A percentile compares a stretch with the other conserved stretches of the same genome.
Conservation (phyloP, 2,113 vertebrate genomes). For the Phaethon lepturus region DNA sequence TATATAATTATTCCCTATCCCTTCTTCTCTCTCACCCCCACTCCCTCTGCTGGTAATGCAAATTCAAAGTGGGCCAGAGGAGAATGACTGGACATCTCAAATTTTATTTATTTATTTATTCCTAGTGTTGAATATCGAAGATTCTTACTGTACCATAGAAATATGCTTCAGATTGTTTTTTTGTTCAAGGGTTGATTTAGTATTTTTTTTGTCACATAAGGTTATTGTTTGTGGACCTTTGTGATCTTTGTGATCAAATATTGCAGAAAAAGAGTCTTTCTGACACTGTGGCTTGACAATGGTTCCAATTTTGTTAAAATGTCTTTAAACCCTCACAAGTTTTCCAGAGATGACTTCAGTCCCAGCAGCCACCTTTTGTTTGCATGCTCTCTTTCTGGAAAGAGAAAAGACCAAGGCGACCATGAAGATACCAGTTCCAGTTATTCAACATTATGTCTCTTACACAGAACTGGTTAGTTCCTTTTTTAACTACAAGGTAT, state of each 20-base stretch:
- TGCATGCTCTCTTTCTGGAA: neutral
- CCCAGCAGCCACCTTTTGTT: neutral
- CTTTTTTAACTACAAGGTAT: neutral
- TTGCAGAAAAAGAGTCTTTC: neutral
- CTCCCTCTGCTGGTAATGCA: neutral
- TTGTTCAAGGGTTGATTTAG: neutral
- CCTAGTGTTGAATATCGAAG: neutral
- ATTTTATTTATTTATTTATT: neutral
- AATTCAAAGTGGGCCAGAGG: neutral
- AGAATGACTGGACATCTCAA: neutral
- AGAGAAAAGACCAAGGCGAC: neutral
- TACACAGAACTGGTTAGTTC: neutral
- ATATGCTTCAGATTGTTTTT: neutral
- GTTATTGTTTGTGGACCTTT: neutral
- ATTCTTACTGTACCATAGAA: neutral
- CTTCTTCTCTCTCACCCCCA: neutral
- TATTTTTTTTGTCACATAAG: neutral
- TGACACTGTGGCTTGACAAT: neutral
- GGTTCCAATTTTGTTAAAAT: neutral
- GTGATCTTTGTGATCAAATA: neutral
- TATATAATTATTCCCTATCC: neutral
- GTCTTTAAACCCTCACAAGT: neutral
- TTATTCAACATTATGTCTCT: neutral
- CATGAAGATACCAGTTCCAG: neutral
- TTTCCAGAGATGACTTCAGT: neutral